A percentile compares a stretch with the other conserved stretches of the same genome.
These are phyloP conservation scores for Hirundichthys speculiger DNA, from an alignment of 2,113 vertebrate genomes.

Conservation along the genomic window DNA sequence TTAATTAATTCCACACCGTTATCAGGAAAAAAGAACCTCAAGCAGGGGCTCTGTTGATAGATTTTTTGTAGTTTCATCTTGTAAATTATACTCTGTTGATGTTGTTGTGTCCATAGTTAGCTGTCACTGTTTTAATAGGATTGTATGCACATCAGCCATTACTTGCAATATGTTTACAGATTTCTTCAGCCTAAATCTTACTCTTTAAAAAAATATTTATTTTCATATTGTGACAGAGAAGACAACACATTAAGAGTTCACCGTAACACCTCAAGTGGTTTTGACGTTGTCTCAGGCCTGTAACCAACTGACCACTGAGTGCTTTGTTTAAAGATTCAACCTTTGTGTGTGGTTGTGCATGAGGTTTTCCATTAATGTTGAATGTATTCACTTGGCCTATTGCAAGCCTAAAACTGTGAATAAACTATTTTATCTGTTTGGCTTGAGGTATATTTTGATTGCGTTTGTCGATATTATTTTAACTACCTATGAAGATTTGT, in stretches of 20 bases:
- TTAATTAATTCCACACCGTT: conserved; percentile 6
- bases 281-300: conserved; percentile 28
- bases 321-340: conserved; percentile 25
- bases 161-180: conserved; percentile 47
- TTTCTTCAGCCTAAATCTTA: background rate
- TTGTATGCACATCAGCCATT: conserved; percentile 23
- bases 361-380: conserved; percentile 8
- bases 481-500: conserved; percentile 3
- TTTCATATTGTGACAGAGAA: conserved; percentile 16
- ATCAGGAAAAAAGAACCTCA: conserved; percentile 6
- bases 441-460: conserved; percentile 6
- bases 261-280: conserved; percentile 1
- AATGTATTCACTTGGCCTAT: conserved; percentile 9
- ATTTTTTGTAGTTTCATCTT: conserved; percentile 48
- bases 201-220: conserved; percentile 44
- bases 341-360: conserved; percentile 6
- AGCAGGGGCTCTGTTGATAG: background rate
- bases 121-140: conserved; percentile 20
- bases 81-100: conserved; percentile 20
- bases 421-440: conserved; percentile 14
- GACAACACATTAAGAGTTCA: background rate
- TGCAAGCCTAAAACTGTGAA: conserved; percentile 13
- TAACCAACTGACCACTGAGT: conserved; percentile 5
- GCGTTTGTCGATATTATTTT: conserved; percentile 22
- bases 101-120: conserved; percentile 7